Evolutionary conservation across 2,888 invertebrate species (phyloP).

Genomic region (Stenurella melanura): DNA sequence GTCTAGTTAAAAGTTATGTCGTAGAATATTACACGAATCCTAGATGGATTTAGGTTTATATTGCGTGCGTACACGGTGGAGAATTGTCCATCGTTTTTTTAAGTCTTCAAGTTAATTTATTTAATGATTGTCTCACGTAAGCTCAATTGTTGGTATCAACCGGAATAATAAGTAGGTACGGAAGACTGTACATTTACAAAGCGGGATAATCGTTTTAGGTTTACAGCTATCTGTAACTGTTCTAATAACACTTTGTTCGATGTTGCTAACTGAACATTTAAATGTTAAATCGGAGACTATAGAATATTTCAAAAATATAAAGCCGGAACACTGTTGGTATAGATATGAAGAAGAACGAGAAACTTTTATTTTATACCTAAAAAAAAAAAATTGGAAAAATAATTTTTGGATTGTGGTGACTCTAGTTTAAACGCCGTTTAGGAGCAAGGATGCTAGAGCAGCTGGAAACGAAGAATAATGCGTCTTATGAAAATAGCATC

Average conservation of each 20-base stretch:
- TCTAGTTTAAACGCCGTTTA: too few relatives aligned
- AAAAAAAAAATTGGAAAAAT: too few relatives aligned
- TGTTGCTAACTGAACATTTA: background rate
- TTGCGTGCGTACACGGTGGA: background rate
- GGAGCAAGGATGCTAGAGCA: too few relatives aligned
- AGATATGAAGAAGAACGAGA: too few relatives aligned
- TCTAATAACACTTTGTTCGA: background rate
- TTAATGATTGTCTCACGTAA: conserved; percentile 1
- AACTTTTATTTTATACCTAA: too few relatives aligned
- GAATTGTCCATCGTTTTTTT: background rate
- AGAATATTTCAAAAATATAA: too few relatives aligned
- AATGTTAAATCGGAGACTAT: background rate
- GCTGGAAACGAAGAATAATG: too few relatives aligned
- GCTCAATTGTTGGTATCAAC: background rate
- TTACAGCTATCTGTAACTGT: background rate
- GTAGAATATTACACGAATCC: background rate
- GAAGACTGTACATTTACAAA: background rate
- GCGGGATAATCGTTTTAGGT: background rate
- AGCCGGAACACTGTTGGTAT: too few relatives aligned
- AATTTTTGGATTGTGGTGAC: too few relatives aligned
- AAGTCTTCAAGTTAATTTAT: background rate
- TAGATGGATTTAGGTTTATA: background rate
- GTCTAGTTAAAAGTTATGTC: background rate
- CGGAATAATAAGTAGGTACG: background rate
- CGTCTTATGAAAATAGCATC: too few relatives aligned